Conservation (phyloP, 2,797 vertebrate species). For the Protonibea diacanthus region DNA sequence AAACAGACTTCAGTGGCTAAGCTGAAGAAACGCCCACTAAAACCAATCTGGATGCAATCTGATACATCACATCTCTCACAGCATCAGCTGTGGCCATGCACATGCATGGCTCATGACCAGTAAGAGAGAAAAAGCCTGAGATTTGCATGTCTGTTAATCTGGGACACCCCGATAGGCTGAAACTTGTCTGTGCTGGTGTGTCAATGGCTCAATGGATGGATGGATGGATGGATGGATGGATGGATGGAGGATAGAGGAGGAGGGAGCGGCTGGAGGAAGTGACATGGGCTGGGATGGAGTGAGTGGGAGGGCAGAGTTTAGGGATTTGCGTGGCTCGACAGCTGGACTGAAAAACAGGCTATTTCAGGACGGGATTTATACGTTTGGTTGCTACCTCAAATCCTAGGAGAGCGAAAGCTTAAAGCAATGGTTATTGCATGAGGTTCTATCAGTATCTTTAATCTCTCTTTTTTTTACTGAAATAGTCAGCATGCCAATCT, state of each 20-base stretch:
- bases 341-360: constrained; percentile 86
- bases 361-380: constrained; percentile 87
- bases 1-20: constrained; percentile 42
- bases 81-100: constrained; percentile 44
- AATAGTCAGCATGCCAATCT: constrained; percentile 39
- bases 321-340: constrained; percentile 87
- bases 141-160: constrained; percentile 76
- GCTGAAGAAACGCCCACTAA: constrained; percentile 49
- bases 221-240: constrained; percentile 56
- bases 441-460: constrained; percentile 65
- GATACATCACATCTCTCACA: constrained; percentile 46
- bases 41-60: constrained; percentile 61
- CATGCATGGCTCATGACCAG: constrained; percentile 51
- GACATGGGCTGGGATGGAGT: constrained; percentile 74
- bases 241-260: constrained; percentile 51
- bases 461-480: constrained; percentile 62
- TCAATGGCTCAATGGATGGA: constrained; percentile 59
- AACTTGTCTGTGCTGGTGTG: constrained; percentile 57
- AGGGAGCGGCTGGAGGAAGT: constrained; percentile 75
- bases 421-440: constrained; percentile 70
- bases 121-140: constrained; percentile 43
- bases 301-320: constrained; percentile 79
- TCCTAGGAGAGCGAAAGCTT: constrained; percentile 76
- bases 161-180: constrained; percentile 52
- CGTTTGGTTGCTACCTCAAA: constrained; percentile 84